Percentiles rank a stretch among this genome's conserved stretches.
These are phyloP conservation scores for Drosophila pruinosa DNA, from an alignment of 1,140 invertebrate genomes.

Conservation along the genomic window DNA sequence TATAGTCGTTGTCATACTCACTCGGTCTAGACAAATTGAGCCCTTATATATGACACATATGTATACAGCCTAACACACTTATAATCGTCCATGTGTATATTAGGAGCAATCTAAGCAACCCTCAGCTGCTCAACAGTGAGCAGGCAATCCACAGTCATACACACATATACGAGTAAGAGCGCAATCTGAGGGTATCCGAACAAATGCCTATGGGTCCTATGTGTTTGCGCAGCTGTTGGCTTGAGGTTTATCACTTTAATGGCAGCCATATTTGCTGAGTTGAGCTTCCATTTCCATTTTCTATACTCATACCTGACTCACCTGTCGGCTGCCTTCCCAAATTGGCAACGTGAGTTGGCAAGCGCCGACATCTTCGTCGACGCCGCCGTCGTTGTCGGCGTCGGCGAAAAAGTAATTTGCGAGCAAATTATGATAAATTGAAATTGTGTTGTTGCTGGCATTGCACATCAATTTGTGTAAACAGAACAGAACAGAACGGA, in stretches of 20 bases:
- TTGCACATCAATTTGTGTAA: constrained; percentile 29
- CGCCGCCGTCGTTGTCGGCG: not conserved
- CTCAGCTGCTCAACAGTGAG: not conserved
- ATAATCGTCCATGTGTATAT: not conserved
- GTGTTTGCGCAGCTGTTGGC: constrained; percentile 43
- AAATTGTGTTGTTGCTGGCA: constrained; percentile 40
- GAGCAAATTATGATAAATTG: constrained; percentile 76
- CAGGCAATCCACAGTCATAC: not conserved
- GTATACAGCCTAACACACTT: not conserved
- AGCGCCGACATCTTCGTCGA: not conserved
- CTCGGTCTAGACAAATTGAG: constrained; percentile 69
- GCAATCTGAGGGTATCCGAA: not conserved
- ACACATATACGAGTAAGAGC: not conserved
- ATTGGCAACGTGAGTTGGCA: constrained; percentile 71
- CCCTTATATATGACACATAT: constrained; percentile 42
- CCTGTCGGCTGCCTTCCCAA: constrained; percentile 25
- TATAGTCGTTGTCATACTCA: constrained; percentile 35
- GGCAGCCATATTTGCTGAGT: constrained; percentile 66
- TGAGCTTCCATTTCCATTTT: constrained; percentile 34
- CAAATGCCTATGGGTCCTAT: constrained; percentile 31
- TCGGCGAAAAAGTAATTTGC: constrained; percentile 64
- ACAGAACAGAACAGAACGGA: not conserved
- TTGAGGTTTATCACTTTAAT: constrained; percentile 72
- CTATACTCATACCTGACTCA: constrained; percentile 13
- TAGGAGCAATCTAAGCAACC: not conserved